A percentile compares a stretch with the other conserved stretches of the same genome.
These are phyloP conservation scores for Diphyllodes magnificus DNA, from an alignment of 2,113 vertebrate genomes.

Conservation along the genomic window DNA sequence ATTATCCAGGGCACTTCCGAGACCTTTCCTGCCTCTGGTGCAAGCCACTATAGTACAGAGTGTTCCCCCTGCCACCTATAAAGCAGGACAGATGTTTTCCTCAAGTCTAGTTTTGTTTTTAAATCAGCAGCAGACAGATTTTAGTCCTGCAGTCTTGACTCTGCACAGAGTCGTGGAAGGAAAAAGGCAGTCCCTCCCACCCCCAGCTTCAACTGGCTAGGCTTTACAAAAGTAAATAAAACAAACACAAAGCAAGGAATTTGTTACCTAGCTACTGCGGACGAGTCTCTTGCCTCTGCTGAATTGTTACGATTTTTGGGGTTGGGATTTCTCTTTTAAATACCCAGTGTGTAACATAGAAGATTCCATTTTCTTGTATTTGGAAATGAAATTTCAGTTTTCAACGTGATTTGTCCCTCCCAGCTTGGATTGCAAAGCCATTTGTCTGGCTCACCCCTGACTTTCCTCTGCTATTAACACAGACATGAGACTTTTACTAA, in stretches of 20 bases:
- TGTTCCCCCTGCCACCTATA: fast-evolving
- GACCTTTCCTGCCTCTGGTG: not conserved
- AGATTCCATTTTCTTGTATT: not conserved
- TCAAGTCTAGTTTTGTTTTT: not conserved
- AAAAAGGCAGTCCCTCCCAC: not conserved
- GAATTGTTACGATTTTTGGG: not conserved
- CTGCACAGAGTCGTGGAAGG: not conserved
- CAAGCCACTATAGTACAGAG: not conserved
- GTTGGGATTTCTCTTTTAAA: not conserved
- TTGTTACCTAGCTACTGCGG: not conserved
- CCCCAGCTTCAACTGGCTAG: not conserved
- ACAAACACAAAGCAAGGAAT: not conserved
- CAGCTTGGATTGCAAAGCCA: not conserved
- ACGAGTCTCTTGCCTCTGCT: not conserved
- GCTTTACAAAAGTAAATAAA: not conserved
- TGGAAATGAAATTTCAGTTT: not conserved
- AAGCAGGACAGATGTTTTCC: not conserved
- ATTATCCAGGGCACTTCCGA: not conserved
- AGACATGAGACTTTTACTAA: not conserved
- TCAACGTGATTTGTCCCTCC: not conserved
- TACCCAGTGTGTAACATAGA: not conserved
- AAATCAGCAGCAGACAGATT: not conserved
- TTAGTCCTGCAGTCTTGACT: not conserved
- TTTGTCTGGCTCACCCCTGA: not conserved
- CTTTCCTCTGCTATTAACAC: not conserved